Conservation (phyloP, 64 coral and sea anemone genomes). For the Pocillopora verrucosa region DNA sequence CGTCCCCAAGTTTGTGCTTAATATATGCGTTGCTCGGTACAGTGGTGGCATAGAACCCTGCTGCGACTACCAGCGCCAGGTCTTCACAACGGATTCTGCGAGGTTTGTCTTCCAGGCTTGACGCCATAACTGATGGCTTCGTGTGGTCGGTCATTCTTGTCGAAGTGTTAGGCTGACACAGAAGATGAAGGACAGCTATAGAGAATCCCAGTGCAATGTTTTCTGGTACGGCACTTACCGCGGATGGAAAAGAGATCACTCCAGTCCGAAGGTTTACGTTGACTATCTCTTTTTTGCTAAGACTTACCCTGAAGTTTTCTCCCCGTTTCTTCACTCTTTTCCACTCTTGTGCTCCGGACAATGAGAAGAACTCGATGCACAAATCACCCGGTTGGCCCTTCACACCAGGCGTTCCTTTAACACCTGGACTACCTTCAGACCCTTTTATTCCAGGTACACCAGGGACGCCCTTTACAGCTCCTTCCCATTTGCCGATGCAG, state of each 20-base stretch:
- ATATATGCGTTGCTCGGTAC: constrained; percentile 39
- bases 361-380: constrained; percentile 29
- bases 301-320: constrained; percentile 21
- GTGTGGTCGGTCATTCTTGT: neutral
- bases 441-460: neutral
- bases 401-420: neutral
- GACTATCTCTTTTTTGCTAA: neutral
- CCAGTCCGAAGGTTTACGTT: constrained; percentile 49
- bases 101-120: neutral
- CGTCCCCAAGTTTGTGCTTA: constrained; percentile 31
- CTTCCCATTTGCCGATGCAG: constrained; percentile 68
- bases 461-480: constrained; percentile 27
- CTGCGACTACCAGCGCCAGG: constrained; percentile 15
- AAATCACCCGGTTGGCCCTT: constrained; percentile 47
- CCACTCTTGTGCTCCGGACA: constrained; percentile 17
- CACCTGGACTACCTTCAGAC: neutral
- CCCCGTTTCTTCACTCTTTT: neutral
- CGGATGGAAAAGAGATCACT: constrained; percentile 42
- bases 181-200: constrained; percentile 54
- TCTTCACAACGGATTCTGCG: constrained; percentile 43
- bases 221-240: constrained; percentile 45
- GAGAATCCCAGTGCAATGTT: constrained; percentile 59
- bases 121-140: constrained; percentile 20
- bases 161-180: constrained; percentile 63
- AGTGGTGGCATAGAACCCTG: constrained; percentile 28